These are phyloP conservation scores for Wasmannia auropunctata DNA, from an alignment of 1,140 invertebrate species.

Conservation along the genomic window DNA sequence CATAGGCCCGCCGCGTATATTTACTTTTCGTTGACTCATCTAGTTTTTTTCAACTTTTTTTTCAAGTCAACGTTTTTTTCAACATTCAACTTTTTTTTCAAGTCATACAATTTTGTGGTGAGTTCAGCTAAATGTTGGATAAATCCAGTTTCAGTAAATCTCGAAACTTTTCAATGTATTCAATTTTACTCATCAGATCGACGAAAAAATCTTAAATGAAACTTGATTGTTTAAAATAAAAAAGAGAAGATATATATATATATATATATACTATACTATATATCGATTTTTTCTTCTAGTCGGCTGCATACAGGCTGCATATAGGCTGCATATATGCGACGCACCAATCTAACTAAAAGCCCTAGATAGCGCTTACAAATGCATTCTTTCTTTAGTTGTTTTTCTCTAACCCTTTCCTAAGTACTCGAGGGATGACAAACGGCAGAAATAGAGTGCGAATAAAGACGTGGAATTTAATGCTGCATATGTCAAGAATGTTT, in stretches of 20 bases:
- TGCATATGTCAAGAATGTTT: constrained; percentile 68
- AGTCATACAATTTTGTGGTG: no score
- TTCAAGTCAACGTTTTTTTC: no score
- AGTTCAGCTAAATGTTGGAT: no score
- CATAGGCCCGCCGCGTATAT: neutral
- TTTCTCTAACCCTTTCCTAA: neutral
- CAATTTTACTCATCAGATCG: neutral
- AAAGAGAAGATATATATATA: neutral
- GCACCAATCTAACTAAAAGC: constrained; percentile 83
- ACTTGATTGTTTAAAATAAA: neutral
- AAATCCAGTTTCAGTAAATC: neutral
- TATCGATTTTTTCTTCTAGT: constrained; percentile 19
- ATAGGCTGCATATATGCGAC: neutral
- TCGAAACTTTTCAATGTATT: neutral
- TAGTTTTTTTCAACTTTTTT: no score
- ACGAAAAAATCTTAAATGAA: neutral
- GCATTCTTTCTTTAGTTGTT: constrained; percentile 2
- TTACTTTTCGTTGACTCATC: neutral
- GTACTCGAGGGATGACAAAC: constrained; percentile 34
- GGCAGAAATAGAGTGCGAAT: constrained; percentile 44
- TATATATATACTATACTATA: neutral
- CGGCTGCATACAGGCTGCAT: constrained; percentile 15
- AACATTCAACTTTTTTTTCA: no score
- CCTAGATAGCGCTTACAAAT: constrained; percentile 44
- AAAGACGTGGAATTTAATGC: constrained; percentile 77